These are phyloP conservation scores for Lophura nycthemera DNA, from an alignment of 2,113 vertebrate species.

Conservation along the genomic window DNA sequence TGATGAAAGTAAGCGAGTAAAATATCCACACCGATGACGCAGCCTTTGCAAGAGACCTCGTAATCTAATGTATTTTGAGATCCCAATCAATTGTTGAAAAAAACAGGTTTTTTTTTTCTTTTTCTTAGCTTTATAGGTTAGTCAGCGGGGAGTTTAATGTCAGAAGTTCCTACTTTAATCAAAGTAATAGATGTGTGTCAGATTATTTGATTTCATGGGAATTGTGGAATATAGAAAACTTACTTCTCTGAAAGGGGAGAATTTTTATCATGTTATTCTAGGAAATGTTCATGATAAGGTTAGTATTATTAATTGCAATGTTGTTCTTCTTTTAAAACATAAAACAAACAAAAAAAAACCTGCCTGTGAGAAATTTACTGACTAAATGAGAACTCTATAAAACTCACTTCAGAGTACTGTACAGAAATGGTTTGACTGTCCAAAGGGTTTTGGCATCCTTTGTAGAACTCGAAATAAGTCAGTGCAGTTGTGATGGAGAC, in stretches of 20 bases:
- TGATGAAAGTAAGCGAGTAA: neutral
- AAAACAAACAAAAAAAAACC: neutral
- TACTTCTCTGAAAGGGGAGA: neutral
- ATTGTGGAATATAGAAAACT: neutral
- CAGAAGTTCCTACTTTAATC: neutral
- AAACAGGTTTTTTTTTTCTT: neutral
- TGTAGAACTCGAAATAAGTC: neutral
- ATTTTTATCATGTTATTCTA: neutral
- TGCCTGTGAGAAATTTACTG: neutral
- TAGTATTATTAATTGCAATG: neutral
- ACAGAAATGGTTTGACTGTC: neutral
- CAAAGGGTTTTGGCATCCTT: neutral
- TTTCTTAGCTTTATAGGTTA: neutral
- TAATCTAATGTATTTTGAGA: neutral
- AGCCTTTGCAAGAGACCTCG: neutral
- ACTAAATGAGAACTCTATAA: neutral
- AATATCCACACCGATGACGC: neutral
- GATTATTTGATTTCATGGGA: neutral
- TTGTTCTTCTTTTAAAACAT: neutral
- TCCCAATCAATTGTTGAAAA: neutral
- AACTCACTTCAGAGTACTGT: neutral
- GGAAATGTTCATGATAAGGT: neutral
- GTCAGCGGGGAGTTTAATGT: neutral
- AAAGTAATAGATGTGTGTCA: fast-evolving
- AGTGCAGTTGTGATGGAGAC: neutral